These are phyloP conservation scores for Platyscapa corneri DNA, from an alignment of 1,140 invertebrate species.

Conservation along the genomic window DNA sequence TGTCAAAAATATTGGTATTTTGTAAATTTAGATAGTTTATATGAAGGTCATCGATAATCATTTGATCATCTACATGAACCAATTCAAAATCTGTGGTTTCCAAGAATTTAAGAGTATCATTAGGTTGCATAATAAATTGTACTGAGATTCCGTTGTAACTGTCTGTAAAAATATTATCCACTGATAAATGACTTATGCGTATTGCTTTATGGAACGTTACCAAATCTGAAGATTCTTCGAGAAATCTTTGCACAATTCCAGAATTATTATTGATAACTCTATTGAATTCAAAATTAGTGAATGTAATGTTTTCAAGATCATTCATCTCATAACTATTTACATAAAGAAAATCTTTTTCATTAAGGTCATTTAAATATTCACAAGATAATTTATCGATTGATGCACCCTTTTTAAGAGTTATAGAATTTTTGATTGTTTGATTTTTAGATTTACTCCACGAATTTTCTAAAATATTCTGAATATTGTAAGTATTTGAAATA, in stretches of 20 bases:
- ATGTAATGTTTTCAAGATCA: constrained; percentile 51
- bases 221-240: constrained; percentile 42
- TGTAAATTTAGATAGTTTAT: constrained; percentile 51
- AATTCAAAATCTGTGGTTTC: constrained; percentile 13
- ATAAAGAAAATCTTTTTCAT: constrained; percentile 59
- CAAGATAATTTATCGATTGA: constrained; percentile 56
- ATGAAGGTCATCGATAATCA: constrained; percentile 50
- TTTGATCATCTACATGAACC: constrained; percentile 18
- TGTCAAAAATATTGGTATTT: constrained; percentile 20
- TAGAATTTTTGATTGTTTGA: constrained; percentile 53
- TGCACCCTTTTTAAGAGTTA: constrained; percentile 53
- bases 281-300: constrained; percentile 54
- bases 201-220: constrained; percentile 48
- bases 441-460: constrained; percentile 62
- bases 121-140: constrained; percentile 49
- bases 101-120: constrained; percentile 15
- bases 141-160: constrained; percentile 57
- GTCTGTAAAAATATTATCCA: constrained; percentile 50
- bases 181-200: constrained; percentile 51
- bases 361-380: constrained; percentile 57
- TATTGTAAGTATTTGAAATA: neutral
- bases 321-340: constrained; percentile 33
- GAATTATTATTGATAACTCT: neutral
- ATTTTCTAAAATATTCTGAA: constrained; percentile 32
- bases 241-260: constrained; percentile 20